These are phyloP conservation scores for Prionace glauca DNA, from an alignment of 2,797 vertebrate species.

Conservation along the genomic window DNA sequence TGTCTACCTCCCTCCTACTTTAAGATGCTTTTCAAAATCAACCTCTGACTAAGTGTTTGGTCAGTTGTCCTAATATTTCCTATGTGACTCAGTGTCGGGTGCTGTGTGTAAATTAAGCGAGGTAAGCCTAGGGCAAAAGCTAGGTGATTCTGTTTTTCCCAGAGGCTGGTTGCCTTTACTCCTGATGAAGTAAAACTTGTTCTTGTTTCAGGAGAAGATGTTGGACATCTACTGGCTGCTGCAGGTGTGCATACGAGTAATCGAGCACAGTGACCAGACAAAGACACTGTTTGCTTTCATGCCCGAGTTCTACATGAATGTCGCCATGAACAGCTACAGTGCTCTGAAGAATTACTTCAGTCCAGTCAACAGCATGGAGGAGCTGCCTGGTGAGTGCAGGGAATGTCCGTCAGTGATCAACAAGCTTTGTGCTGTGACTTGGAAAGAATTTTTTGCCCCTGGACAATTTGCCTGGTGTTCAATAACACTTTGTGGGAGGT, in stretches of 20 bases:
- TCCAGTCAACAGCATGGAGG: slow-evolving; percentile 86
- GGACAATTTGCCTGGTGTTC: background rate
- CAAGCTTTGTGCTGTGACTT: background rate
- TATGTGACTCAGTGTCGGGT: background rate
- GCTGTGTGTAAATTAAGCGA: background rate
- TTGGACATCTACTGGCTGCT: slow-evolving; percentile 91
- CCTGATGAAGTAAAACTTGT: background rate
- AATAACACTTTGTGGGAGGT: background rate
- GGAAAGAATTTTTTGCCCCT: background rate
- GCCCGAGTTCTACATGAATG: slow-evolving; percentile 95
- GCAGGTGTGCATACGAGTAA: slow-evolving; percentile 79
- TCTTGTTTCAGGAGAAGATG: slow-evolving; percentile 82
- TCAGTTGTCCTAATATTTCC: background rate
- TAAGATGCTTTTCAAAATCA: background rate
- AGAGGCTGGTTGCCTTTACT: background rate
- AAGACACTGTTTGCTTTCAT: slow-evolving; percentile 82
- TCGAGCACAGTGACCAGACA: slow-evolving; percentile 80
- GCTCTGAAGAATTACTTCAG: slow-evolving; percentile 98
- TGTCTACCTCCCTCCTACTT: background rate
- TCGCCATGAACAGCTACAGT: slow-evolving; percentile 96
- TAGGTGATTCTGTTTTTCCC: background rate
- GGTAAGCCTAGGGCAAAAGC: background rate
- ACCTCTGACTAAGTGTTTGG: background rate
- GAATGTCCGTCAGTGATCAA: background rate
- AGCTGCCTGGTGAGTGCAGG: slow-evolving; percentile 74